phyloP scores from a whole-genome alignment of 2,888 invertebrate species.

The Incurvaria masculella region DNA sequence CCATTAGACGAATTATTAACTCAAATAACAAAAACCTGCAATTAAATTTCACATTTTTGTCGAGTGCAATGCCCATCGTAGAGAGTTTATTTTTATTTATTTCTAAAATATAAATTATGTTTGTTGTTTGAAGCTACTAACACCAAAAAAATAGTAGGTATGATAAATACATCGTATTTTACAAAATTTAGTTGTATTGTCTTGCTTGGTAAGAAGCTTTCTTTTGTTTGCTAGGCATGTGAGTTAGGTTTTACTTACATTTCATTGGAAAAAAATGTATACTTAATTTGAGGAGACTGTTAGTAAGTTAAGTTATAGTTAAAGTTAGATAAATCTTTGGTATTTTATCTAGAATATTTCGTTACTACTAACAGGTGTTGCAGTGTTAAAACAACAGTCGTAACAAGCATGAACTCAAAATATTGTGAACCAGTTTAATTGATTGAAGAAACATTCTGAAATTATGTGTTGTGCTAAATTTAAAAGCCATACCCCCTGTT shows the following conservation, averaged over 20 bases:
- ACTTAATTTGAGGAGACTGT: slow-evolving; percentile 37
- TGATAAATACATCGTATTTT: too few relatives aligned
- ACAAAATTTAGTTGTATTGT: too few relatives aligned
- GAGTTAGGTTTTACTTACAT: slow-evolving; percentile 6
- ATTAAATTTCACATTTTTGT: too few relatives aligned
- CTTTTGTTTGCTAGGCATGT: slow-evolving; percentile 9
- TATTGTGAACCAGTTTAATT: neutral
- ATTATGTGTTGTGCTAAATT: neutral
- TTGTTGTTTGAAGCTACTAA: slow-evolving; percentile 44
- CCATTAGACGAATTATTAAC: too few relatives aligned
- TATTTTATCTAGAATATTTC: neutral
- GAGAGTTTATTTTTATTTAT: slow-evolving; percentile 31
- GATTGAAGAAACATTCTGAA: neutral
- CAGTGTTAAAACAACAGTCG: too few relatives aligned
- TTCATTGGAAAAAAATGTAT: slow-evolving; percentile 8
- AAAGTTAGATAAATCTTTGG: neutral
- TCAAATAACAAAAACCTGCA: too few relatives aligned
- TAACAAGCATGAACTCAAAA: too few relatives aligned
- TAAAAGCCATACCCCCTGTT: neutral
- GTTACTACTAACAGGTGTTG: too few relatives aligned
- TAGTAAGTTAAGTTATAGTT: slow-evolving; percentile 22
- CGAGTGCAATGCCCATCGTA: slow-evolving; percentile 41
- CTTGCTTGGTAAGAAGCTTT: slow-evolving; percentile 22
- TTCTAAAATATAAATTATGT: slow-evolving; percentile 27
- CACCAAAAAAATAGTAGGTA: slow-evolving; percentile 47